Evolutionary conservation across 1,140 invertebrate species (phyloP).

Genomic region (Uloborus diversus): DNA sequence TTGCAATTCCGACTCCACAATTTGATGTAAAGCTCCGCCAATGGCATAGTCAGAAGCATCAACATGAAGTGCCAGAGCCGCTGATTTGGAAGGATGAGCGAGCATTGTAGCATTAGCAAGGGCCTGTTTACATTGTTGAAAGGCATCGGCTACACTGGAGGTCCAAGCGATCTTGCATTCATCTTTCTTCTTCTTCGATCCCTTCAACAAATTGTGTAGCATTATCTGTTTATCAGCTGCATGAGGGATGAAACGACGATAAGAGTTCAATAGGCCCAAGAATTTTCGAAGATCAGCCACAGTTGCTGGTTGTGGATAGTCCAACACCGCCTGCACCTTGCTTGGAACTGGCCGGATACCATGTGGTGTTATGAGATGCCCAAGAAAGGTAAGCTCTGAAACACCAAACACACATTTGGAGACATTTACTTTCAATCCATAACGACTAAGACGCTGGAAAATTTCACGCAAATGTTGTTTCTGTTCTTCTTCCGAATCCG

Average conservation of each 20-base stretch:
- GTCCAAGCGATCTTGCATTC: constrained; percentile 5
- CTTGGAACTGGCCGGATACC: background rate
- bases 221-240: constrained; percentile 44
- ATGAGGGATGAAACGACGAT: constrained; percentile 63
- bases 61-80: background rate
- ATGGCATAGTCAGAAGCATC: constrained; percentile 40
- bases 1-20: background rate
- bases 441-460: background rate
- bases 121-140: constrained; percentile 62
- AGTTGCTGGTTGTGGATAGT: constrained; percentile 62
- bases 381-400: constrained; percentile 26
- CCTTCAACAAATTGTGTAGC: background rate
- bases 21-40: background rate
- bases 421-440: constrained; percentile 61
- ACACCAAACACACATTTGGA: constrained; percentile 54
- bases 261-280: constrained; percentile 64
- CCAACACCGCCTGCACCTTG: constrained; percentile 59
- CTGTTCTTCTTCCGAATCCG: background rate
- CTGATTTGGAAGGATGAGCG: constrained; percentile 1
- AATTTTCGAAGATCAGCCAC: constrained; percentile 61
- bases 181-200: background rate
- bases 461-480: background rate
- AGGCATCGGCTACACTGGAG: constrained; percentile 59
- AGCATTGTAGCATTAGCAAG: constrained; percentile 56
- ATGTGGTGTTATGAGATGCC: constrained; percentile 45